Evolutionary conservation across 2,888 invertebrate genomes (phyloP).

Genomic region (Torymus aiolomorphi): DNA sequence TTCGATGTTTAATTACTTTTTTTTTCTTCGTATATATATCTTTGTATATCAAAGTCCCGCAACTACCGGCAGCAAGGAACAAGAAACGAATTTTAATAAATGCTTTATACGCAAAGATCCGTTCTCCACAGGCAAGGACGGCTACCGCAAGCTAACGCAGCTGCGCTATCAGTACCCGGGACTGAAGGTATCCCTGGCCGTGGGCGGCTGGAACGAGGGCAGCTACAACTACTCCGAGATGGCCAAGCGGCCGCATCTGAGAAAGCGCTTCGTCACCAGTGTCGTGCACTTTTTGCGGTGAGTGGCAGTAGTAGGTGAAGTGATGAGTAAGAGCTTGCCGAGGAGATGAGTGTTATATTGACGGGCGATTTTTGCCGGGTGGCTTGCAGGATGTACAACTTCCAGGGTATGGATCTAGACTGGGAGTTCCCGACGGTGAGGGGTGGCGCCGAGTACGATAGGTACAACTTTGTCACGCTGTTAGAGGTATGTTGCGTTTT

Average conservation of each 20-base stretch:
- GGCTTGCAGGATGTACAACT: constrained; percentile 81
- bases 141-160: constrained; percentile 81
- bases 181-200: constrained; percentile 84
- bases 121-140: constrained; percentile 69
- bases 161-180: constrained; percentile 83
- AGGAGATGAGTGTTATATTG: background rate
- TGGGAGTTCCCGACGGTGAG: constrained; percentile 90
- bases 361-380: too few species aligned
- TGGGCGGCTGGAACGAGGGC: constrained; percentile 95
- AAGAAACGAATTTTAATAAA: constrained; percentile 46
- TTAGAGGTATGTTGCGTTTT: constrained; percentile 82
- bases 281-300: constrained; percentile 83
- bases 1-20: too few species aligned
- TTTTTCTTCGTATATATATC: too few species aligned
- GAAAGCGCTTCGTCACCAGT: constrained; percentile 83
- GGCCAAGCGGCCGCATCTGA: constrained; percentile 80
- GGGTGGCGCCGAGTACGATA: constrained; percentile 85
- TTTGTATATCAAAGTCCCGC: too few species aligned
- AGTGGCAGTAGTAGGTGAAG: background rate
- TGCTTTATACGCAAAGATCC: constrained; percentile 56
- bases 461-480: constrained; percentile 85
- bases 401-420: constrained; percentile 87
- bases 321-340: constrained; percentile 23
- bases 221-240: constrained; percentile 84
- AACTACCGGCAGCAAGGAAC: background rate